Base-by-base conservation (phyloP, 37 sponge, comb jelly and placozoan species). In the Theonella swinhoei region DNA sequence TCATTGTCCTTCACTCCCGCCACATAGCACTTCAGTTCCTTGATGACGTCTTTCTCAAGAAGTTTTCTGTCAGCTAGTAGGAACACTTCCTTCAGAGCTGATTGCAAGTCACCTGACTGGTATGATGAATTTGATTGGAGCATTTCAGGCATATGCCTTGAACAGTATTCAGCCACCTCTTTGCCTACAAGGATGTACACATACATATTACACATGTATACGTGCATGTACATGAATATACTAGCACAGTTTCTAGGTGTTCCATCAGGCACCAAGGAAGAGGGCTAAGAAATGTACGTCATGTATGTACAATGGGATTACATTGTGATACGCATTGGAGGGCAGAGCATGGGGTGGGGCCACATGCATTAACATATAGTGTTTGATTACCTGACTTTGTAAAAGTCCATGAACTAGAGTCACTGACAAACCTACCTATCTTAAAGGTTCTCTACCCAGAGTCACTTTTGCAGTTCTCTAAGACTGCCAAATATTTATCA, bases 91-190 rank as follows among this genome's bases (percentile, higher is more conserved):
- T 70, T 82, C 36, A 97, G 72, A 17, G 94, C 97, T 39, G 64
- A 32, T 0, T 54, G 74, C 0, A 91, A 0, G 37, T 91, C 68
- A 1, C 86, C 88, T 20, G 31, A 64, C 19, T 54, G 59, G 77
- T 87, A 93, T 26, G 77, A 38, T 7, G 63, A 29, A 26, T 59
- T 39, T 5, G 83, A 62, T 61, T 85, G 81, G 7, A 97, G 82
- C 39, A 89, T 47, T 1, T 77, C 70, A 7, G 83, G 89, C 5
- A 97, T 68, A 43, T 94, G 80, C 36, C 64, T 33, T 0, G 90
- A 80, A 61, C 92, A 87, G 84, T 94, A 97, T 35, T 79, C 64
- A 40, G 97, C 94, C 28, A 97, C 97, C 62, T 97, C 97, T 60
- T 72, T 83, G 28, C 94, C 94, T 90, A 47, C 11, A 17, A 47